Evolutionary conservation across 2,888 invertebrate genomes (phyloP), one percentile per base, ranked within the genome.

Genomic region (Boloria euphrosyne): DNA sequence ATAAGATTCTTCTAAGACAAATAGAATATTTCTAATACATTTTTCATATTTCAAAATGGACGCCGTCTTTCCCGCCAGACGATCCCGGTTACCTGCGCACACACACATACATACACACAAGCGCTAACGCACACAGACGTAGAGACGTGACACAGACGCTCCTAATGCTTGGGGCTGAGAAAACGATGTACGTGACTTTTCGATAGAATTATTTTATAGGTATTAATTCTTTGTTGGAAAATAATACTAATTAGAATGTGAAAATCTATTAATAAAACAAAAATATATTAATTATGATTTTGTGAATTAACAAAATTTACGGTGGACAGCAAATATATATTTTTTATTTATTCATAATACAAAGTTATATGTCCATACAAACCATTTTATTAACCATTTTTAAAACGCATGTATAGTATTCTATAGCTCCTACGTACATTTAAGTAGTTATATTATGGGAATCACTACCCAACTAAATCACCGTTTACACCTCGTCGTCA

Each of bases 11-110:
- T 80, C 81, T 87, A 81, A 86, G 88, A 88, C 79, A 78, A 76
- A 57, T 38, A 38, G 31, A 78, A 67, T 79, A 78, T 80, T 84
- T 84, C 83, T 84, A 82, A 85, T 79, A 76, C 75, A 79, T 78
- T 78, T 75, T 80, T 74, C 77, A 77, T 75, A 70, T 73, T 78
- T 79, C 79, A 78, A 78, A 79, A 78, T 87, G 86, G 76, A 79
- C 80, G 76, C 79, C 70, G 78, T 80, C 80, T 84, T 83, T 83
- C 76, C 80, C 81, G 81, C 75, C 80, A 83, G 82, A 82, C 87
- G 87, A 83, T 88, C 89, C 90, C 85, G 81, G 86, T 88, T 91
- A 90, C 90, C 90, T 90, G 90, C 89, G 89, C 83, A 75, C 31
- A 49, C 68, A 64, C 76, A 75, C 77, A 75, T 75, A 57, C n/a